Percentiles rank a stretch among this genome's conserved stretches.
phyloP scores from a whole-genome alignment of 2,888 invertebrate genomes.

The Timema cristinae region DNA sequence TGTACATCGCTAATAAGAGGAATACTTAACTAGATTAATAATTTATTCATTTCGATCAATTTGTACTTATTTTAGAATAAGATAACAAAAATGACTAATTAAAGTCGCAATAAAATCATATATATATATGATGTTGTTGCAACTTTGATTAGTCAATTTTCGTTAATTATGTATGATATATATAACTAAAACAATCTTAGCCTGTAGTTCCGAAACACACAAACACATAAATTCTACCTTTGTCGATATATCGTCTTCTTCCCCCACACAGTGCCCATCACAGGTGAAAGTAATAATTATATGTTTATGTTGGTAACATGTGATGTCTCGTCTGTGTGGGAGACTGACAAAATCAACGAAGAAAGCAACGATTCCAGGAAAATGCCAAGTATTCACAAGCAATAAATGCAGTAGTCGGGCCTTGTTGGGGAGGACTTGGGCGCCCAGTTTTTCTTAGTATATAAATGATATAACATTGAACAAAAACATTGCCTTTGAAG shows the following conservation, averaged over 20 bases:
- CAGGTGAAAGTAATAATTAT: neutral
- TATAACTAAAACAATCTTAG: no score
- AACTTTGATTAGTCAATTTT: no score
- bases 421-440: constrained; percentile 15
- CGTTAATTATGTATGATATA: no score
- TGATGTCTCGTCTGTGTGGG: no score
- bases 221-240: constrained; percentile 2
- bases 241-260: constrained; percentile 10
- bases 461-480: neutral
- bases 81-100: neutral
- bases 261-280: neutral
- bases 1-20: no score
- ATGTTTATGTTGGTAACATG: neutral
- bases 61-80: neutral
- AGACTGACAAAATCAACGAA: neutral
- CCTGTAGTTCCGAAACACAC: neutral
- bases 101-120: neutral
- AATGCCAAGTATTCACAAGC: constrained; percentile 35
- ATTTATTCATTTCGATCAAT: neutral
- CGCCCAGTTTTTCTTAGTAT: neutral
- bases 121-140: neutral
- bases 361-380: constrained; percentile 27
- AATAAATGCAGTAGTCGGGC: constrained; percentile 33
- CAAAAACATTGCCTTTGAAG: no score
- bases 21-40: neutral